phyloP scores from a whole-genome alignment of 2,113 vertebrate species.

The Lophochroa leadbeateri region DNA sequence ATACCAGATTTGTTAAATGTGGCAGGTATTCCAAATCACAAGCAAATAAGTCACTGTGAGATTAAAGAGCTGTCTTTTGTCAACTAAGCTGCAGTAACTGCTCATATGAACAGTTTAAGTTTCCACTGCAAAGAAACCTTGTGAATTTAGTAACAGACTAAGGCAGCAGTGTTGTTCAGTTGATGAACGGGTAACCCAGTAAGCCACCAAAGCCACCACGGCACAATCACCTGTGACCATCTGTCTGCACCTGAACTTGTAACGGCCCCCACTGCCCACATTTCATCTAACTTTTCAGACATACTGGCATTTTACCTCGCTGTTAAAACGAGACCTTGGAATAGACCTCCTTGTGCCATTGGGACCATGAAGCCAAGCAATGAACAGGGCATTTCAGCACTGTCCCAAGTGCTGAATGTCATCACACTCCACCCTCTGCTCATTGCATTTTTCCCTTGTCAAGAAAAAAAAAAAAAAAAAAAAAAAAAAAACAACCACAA shows the following conservation, averaged over 20 bases:
- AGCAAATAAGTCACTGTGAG: neutral
- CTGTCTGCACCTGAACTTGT: neutral
- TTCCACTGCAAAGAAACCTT: neutral
- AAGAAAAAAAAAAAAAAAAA: neutral
- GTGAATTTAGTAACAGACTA: neutral
- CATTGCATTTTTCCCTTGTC: neutral
- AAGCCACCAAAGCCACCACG: neutral
- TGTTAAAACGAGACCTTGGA: neutral
- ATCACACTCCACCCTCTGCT: neutral
- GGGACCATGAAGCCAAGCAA: neutral
- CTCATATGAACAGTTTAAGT: neutral
- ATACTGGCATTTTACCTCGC: neutral
- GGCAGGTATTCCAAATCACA: neutral
- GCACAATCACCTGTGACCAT: neutral
- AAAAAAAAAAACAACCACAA: neutral
- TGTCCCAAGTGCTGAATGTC: neutral
- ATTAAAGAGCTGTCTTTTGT: neutral
- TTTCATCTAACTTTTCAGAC: neutral
- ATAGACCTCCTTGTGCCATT: neutral
- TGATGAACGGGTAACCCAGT: neutral
- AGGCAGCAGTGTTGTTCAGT: neutral
- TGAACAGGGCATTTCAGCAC: neutral
- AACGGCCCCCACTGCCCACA: rapidly evolving
- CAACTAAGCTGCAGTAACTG: neutral
- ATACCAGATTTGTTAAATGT: neutral